Evolutionary conservation across 2,797 vertebrate species (phyloP), one percentile per base, ranked within the genome.

Genomic region (Eulemur mongoz): DNA sequence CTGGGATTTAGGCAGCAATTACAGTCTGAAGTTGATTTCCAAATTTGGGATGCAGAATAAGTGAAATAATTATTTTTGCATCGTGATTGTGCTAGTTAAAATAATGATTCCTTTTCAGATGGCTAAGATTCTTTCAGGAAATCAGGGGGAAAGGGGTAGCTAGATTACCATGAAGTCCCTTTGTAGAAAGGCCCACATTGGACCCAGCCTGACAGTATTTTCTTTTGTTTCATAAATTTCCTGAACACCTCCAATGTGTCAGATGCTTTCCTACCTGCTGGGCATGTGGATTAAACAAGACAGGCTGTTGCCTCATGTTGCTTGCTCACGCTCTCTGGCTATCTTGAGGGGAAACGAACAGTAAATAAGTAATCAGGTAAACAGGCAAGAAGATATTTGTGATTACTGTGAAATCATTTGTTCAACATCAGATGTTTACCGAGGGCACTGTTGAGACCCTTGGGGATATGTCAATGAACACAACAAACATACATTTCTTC

Each of bases 1-100:
- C 97, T 98, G 97, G 97, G 98, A 98, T 98, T 98, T 98, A 97
- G 95, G 48, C 97, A 97, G 98, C 94, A 98, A 97, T 98, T 98
- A 93, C 92, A 97, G 94, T 97, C 97, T 98, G 93, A 95, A 95
- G 96, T 96, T 97, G 97, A 95, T 94, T 98, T 97, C 95, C 86
- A 98, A 95, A 97, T 97, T 98, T 97, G 95, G 97, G 97, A 94
- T 96, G 95, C 79, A 93, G 97, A 98, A 97, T 98, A 96, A 97
- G 95, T 98, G 98, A 98, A 98, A 98, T 96, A 97, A 97, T 98
- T 97, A 96, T 96, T 98, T 96, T 98, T 98, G 93, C 73, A 93
- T 97, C 43, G 69, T 97, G 93, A 84, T 97, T 98, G 96, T 96
- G 84, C 61, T 95, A 95, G 92, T 96, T 98, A 98, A 98, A 98